Base-by-base conservation (phyloP, 1,140 invertebrate species). In the Rhopalosiphum maidis region DNA sequence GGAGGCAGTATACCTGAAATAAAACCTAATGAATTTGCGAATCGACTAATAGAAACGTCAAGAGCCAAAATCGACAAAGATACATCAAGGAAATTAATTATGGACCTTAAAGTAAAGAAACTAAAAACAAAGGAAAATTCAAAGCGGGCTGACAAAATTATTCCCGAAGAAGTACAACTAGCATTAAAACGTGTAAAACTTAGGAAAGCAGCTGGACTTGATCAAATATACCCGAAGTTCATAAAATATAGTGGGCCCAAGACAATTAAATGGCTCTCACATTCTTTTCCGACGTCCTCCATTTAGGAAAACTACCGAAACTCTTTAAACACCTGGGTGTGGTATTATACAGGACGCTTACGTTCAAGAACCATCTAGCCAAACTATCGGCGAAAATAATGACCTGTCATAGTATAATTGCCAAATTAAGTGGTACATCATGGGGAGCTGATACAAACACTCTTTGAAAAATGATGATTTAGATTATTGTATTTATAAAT, bases 141-240 rank as follows among this genome's bases (percentile, higher is more conserved):
- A 0, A 91, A 55, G 23, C 85, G 77, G 37, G 90, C 51, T 41
- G 25, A 92, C 9, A 83, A 90, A n/a, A 93, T 94, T 77, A 87
- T 11, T 2, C 15, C n/a, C 3, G 35, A 93, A 86, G 85, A 87
- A 90, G 55, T 94, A 86, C 51, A 94, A 77, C 22, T 83, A 55
- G 93, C 93, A 68, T 87, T 94, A 85, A 93, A 91, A 94, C n/a
- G n/a, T 35, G 83, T 94, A 91, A 94, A 91, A 91, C 35, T 37
- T 90, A 37, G 46, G 9, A 94, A 94, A 94, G 89, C 83, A 25
- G 93, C 46, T 68, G 91, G 93, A 85, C 46, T 94, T 1, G 93
- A 94, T 87, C 83, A 68, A 21, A 92, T 94, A 18, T 51, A 90
- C n/a, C 82, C 83, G 25, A 82, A 92, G 37, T 90, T 82, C 11